These are phyloP conservation scores for Atta cephalotes DNA, from an alignment of 1,140 invertebrate genomes.

Conservation along the genomic window DNA sequence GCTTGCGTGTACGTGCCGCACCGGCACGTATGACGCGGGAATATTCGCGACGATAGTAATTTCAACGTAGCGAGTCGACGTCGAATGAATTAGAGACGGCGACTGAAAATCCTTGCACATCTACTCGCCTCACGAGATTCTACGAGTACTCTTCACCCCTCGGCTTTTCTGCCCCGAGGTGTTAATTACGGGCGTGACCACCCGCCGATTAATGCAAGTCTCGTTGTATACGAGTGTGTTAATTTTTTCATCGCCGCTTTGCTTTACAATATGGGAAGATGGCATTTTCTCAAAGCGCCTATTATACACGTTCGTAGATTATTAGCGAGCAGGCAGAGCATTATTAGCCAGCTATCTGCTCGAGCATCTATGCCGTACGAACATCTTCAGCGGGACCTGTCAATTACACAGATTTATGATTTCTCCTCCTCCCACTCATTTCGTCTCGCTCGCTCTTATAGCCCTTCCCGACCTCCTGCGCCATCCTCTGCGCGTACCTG, in stretches of 20 bases:
- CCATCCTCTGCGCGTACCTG: not conserved
- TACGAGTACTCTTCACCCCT: not conserved
- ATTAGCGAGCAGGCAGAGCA: conserved; percentile 53
- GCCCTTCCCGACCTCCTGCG: conserved; percentile 63
- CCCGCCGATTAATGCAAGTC: conserved; percentile 23
- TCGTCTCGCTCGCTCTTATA: conserved; percentile 32
- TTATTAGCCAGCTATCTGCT: conserved; percentile 73
- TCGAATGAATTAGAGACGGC: conserved; percentile 44
- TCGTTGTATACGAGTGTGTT: not conserved
- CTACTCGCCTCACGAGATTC: not conserved
- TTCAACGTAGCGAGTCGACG: conserved; percentile 27
- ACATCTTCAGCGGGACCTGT: conserved; percentile 75
- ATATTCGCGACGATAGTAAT: conserved; percentile 36
- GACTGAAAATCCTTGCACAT: not conserved
- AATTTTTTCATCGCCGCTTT: conserved; percentile 28
- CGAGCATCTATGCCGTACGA: conserved; percentile 72
- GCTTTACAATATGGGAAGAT: conserved; percentile 31
- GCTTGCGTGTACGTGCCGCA: not conserved
- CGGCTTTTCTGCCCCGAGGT: conserved; percentile 43
- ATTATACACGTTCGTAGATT: conserved; percentile 69
- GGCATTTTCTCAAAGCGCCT: conserved; percentile 55
- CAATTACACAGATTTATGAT: conserved; percentile 83
- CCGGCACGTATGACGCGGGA: not conserved
- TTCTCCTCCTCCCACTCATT: conserved; percentile 40
- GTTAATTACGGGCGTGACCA: conserved; percentile 48